Evolutionary conservation across 1,140 invertebrate genomes (phyloP).

Genomic region (Meteorus sp.): DNA sequence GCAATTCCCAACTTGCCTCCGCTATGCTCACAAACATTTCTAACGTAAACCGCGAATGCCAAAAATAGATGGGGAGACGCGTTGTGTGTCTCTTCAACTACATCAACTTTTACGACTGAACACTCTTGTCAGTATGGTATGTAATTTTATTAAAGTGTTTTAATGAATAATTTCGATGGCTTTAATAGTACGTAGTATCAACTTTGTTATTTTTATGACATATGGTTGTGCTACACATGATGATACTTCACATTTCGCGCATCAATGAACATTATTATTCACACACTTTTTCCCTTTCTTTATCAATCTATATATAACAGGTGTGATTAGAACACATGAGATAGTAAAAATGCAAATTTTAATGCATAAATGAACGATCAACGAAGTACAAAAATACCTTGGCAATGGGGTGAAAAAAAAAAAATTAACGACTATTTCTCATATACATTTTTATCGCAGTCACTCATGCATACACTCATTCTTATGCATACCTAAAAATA

Average conservation of each 20-base stretch:
- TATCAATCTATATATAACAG: background rate
- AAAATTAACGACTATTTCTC: background rate
- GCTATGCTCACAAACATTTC: no score
- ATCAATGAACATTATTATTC: no score
- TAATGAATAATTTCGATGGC: background rate
- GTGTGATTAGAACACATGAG: background rate
- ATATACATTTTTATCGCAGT: background rate
- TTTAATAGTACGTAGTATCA: background rate
- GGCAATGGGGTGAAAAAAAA: background rate
- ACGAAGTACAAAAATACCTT: slow-evolving; percentile 23
- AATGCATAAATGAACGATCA: slow-evolving; percentile 1
- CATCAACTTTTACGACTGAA: no score
- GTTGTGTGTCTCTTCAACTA: no score
- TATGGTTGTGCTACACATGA: no score
- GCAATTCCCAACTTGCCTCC: no score
- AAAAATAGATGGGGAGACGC: background rate
- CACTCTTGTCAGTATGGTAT: no score
- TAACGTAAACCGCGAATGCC: background rate
- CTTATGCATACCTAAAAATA: slow-evolving; percentile 1
- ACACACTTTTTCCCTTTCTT: no score
- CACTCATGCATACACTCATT: background rate
- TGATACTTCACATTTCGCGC: no score
- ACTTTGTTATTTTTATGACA: no score
- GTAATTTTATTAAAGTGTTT: no score
- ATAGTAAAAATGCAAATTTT: background rate